Evolutionary conservation across 1,140 invertebrate genomes (phyloP).

Genomic region (Oedothorax gibbosus): DNA sequence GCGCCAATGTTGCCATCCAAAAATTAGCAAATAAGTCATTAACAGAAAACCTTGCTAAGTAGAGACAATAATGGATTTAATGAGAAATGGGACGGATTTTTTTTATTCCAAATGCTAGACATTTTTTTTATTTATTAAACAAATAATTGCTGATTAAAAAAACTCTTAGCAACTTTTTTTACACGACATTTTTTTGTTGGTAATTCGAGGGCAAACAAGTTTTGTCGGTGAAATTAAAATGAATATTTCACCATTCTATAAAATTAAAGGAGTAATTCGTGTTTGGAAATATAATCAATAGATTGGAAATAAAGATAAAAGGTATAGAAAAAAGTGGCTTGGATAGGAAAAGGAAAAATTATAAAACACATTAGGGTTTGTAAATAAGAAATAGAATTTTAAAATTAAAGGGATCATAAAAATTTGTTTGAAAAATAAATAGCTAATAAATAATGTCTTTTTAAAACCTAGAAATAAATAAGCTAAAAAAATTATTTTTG

Average conservation of each 20-base stretch:
- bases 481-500: too few relatives aligned
- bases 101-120: slow-evolving; percentile 11
- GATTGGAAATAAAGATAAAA: slow-evolving; percentile 31
- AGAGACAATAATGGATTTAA: slow-evolving; percentile 57
- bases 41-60: slow-evolving; percentile 51
- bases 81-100: slow-evolving; percentile 28
- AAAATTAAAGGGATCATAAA: too few relatives aligned
- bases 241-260: slow-evolving; percentile 49
- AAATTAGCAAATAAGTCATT: slow-evolving; percentile 57
- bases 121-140: slow-evolving; percentile 51
- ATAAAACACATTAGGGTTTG: neutral
- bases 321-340: neutral
- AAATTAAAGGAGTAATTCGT: slow-evolving; percentile 42
- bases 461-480: too few relatives aligned
- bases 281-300: slow-evolving; percentile 14
- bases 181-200: neutral
- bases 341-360: neutral
- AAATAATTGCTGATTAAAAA: slow-evolving; percentile 45
- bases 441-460: too few relatives aligned
- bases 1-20: slow-evolving; percentile 31
- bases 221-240: slow-evolving; percentile 43
- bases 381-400: too few relatives aligned
- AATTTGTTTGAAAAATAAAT: too few relatives aligned
- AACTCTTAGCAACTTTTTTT: slow-evolving; percentile 30
- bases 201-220: slow-evolving; percentile 44